These are phyloP conservation scores for Nyleta sp. DNA, from an alignment of 2,888 invertebrate species.

Conservation along the genomic window DNA sequence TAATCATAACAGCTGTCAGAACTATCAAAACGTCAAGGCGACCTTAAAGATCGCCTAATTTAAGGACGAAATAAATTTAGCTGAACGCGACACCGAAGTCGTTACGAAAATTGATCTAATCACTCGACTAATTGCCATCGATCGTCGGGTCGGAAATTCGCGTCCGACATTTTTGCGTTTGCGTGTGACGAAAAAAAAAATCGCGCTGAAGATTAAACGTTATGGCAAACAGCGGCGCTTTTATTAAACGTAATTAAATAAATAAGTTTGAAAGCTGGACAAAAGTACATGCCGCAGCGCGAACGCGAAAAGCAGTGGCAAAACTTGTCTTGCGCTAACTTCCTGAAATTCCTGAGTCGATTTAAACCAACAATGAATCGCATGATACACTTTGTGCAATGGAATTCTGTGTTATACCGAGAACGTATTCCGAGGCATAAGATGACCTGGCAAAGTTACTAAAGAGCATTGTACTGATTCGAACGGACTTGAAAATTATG, in stretches of 20 bases:
- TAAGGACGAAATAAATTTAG: constrained; percentile 15
- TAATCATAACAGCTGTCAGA: constrained; percentile 45
- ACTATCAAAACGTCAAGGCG: constrained; percentile 32
- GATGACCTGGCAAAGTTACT: constrained; percentile 53
- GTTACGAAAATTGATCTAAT: constrained; percentile 19
- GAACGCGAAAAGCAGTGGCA: constrained; percentile 42
- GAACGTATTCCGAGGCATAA: constrained; percentile 53
- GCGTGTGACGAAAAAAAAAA: constrained; percentile 1
- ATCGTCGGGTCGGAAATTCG: neutral
- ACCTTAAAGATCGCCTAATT: constrained; percentile 21
- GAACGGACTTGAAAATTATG: constrained; percentile 38
- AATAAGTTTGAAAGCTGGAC: constrained; percentile 47
- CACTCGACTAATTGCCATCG: neutral
- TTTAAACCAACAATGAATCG: constrained; percentile 60
- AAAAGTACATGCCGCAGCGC: constrained; percentile 33
- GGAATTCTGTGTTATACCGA: constrained; percentile 55
- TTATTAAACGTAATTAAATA: constrained; percentile 56
- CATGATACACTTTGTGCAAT: constrained; percentile 55
- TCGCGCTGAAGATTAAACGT: constrained; percentile 15
- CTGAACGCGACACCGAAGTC: neutral
- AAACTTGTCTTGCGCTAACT: constrained; percentile 54
- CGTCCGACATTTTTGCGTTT: too few species aligned
- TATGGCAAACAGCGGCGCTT: constrained; percentile 26
- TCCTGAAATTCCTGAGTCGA: constrained; percentile 55
- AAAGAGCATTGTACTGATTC: constrained; percentile 56